Percentiles rank a stretch among this genome's conserved stretches.
phyloP scores from a whole-genome alignment of 2,888 invertebrate species.

The Scelioninae gen. 2 region DNA sequence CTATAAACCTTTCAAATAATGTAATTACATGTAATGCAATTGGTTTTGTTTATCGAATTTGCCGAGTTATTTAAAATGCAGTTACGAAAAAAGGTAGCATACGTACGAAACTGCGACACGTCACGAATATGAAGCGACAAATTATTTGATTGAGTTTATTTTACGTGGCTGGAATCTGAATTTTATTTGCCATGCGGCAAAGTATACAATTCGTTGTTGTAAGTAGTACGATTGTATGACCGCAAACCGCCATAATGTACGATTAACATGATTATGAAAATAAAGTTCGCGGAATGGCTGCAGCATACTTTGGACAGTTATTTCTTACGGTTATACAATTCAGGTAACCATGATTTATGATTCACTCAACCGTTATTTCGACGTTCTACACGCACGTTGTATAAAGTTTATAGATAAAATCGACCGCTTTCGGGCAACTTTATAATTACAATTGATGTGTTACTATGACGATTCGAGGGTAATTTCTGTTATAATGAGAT shows the following conservation, averaged over 20 bases:
- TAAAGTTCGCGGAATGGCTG: conserved; percentile 47
- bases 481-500: conserved; percentile 1
- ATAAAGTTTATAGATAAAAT: conserved; percentile 44
- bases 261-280: conserved; percentile 58
- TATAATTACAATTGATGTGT: conserved; percentile 18
- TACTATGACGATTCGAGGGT: neutral
- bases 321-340: conserved; percentile 39
- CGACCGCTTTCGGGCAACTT: conserved; percentile 31
- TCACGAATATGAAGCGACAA: conserved; percentile 46
- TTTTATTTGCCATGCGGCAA: conserved; percentile 32
- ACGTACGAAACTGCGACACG: conserved; percentile 29
- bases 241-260: conserved; percentile 38
- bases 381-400: conserved; percentile 38
- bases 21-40: neutral
- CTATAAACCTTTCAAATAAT: no score
- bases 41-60: conserved; percentile 21
- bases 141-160: conserved; percentile 54
- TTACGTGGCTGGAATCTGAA: conserved; percentile 42
- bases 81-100: conserved; percentile 22
- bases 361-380: conserved; percentile 31
- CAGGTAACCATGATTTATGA: conserved; percentile 41
- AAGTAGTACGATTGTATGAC: conserved; percentile 14
- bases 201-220: conserved; percentile 9
- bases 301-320: conserved; percentile 44
- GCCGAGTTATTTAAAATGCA: conserved; percentile 28